Evolutionary conservation across 1,140 invertebrate species (phyloP).

Genomic region (Drosophila ficusphila): DNA sequence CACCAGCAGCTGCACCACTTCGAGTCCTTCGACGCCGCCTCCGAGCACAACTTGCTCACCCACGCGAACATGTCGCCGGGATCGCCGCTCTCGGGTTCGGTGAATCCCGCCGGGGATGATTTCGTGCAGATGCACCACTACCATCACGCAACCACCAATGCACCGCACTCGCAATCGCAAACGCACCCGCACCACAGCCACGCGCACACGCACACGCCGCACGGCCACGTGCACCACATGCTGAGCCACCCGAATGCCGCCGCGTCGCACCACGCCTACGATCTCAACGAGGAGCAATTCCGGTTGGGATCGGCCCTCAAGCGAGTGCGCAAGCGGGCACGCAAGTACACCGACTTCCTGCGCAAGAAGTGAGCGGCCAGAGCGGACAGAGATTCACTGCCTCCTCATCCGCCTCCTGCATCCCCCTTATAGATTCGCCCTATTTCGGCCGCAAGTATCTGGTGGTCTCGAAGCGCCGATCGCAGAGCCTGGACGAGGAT

Average conservation of each 20-base stretch:
- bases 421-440: conserved; percentile 69
- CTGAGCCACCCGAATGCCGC: conserved; percentile 2
- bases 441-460: conserved; percentile 80
- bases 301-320: conserved; percentile 77
- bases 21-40: conserved; percentile 77
- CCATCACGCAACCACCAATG: conserved; percentile 44
- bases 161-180: conserved; percentile 45
- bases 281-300: conserved; percentile 64
- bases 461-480: conserved; percentile 72
- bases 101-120: conserved; percentile 72
- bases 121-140: conserved; percentile 69
- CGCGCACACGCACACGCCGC: conserved; percentile 13
- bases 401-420: conserved; percentile 21
- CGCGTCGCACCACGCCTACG: conserved; percentile 13
- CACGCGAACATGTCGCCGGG: conserved; percentile 69
- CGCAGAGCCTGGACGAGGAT: conserved; percentile 78
- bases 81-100: conserved; percentile 61
- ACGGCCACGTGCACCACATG: conserved; percentile 11
- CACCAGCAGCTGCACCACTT: conserved; percentile 58
- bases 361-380: conserved; percentile 75
- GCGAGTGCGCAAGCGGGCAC: conserved; percentile 81
- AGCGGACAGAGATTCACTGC: conserved; percentile 17
- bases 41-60: conserved; percentile 74
- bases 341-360: conserved; percentile 82
- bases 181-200: conserved; percentile 54